phyloP scores from a whole-genome alignment of 2,113 vertebrate species.

The Pelmatolapia mariae region DNA sequence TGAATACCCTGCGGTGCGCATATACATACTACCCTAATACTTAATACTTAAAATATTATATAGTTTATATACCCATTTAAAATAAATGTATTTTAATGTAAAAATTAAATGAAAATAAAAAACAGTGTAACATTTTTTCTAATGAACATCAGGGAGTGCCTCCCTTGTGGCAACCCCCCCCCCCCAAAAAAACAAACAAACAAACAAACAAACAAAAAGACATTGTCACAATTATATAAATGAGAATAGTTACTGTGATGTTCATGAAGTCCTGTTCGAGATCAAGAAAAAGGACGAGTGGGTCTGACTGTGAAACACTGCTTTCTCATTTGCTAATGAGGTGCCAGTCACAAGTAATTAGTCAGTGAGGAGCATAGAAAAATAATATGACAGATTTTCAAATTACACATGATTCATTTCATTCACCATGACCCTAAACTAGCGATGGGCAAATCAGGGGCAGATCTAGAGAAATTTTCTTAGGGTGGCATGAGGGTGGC shows the following conservation, averaged over 20 bases:
- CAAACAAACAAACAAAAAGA: neutral
- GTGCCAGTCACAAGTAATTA: neutral
- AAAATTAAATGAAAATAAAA: neutral
- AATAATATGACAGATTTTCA: neutral
- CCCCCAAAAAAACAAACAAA: neutral
- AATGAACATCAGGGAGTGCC: neutral
- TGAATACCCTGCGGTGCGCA: neutral
- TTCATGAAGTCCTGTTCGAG: neutral
- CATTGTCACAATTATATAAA: neutral
- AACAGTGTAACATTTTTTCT: neutral
- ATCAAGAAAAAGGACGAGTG: neutral
- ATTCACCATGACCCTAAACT: neutral
- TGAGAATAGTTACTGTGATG: neutral
- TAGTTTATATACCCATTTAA: neutral
- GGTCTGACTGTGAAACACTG: neutral
- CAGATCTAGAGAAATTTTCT: too few relatives aligned
- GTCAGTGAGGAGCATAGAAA: neutral
- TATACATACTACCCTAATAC: neutral
- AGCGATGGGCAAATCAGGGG: neutral
- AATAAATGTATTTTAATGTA: neutral
- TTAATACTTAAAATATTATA: neutral
- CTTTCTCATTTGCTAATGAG: neutral
- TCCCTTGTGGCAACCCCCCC: neutral
- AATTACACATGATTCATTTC: neutral
- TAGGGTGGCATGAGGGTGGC: too few relatives aligned